Evolutionary conservation across 2,113 vertebrate genomes (phyloP).

Genomic region (Indri indri): DNA sequence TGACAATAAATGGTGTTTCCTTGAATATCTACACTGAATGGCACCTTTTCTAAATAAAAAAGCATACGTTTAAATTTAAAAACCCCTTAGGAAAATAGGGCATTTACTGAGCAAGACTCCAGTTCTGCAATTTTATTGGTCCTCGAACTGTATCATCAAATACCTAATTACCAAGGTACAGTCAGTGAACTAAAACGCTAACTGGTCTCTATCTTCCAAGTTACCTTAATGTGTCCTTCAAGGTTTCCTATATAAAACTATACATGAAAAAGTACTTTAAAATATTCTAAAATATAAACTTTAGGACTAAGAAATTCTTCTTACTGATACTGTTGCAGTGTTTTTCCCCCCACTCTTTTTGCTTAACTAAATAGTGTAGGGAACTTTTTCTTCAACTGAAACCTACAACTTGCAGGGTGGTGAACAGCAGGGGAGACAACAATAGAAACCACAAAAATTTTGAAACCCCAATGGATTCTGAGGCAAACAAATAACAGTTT

Average conservation of each 20-base stretch:
- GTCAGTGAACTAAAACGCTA: neutral
- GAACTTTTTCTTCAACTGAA: slow-evolving; percentile 18
- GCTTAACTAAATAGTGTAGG: neutral
- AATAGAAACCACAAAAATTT: neutral
- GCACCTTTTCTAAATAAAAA: slow-evolving; percentile 38
- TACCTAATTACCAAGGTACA: slow-evolving; percentile 14
- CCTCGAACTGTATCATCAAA: neutral
- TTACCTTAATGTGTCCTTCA: neutral
- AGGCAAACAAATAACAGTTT: neutral
- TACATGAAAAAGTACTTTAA: neutral
- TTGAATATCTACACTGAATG: neutral
- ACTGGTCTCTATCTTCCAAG: neutral
- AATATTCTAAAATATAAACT: slow-evolving; percentile 14
- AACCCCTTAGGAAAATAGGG: neutral
- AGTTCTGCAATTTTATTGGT: neutral
- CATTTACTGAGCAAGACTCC: neutral
- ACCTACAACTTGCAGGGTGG: neutral
- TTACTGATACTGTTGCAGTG: neutral
- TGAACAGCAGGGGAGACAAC: neutral
- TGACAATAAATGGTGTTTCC: slow-evolving; percentile 6
- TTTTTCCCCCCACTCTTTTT: neutral
- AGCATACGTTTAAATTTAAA: slow-evolving; percentile 1
- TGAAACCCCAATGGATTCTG: neutral
- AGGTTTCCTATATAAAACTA: slow-evolving; percentile 20
- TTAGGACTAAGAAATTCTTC: neutral